Evolutionary conservation across 2,888 invertebrate genomes (phyloP).

Genomic region (Ichneumoninae sp.): DNA sequence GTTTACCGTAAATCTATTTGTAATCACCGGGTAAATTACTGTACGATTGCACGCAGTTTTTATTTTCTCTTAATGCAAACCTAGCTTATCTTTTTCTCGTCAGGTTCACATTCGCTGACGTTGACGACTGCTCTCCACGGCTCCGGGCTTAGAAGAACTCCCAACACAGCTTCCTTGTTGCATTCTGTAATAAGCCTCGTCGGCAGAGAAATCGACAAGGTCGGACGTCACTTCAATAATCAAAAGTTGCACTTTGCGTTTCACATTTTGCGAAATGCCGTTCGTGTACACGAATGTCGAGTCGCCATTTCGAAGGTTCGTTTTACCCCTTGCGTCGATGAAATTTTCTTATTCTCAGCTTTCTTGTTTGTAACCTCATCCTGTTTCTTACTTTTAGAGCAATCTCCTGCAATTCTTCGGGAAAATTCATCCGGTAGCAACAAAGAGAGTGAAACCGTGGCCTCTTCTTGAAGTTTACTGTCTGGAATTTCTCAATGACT

Average conservation of each 20-base stretch:
- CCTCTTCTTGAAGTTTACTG: conserved; percentile 85
- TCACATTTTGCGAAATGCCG: conserved; percentile 85
- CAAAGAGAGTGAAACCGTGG: conserved; percentile 86
- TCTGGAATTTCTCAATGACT: conserved; percentile 85
- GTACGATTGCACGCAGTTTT: neutral
- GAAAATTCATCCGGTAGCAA: conserved; percentile 85
- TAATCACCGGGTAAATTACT: neutral
- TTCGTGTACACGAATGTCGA: conserved; percentile 87
- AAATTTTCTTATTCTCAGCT: conserved; percentile 8
- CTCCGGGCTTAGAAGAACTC: conserved; percentile 85
- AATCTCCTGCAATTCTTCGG: conserved; percentile 84
- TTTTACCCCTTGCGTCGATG: conserved; percentile 1
- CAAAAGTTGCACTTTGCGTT: conserved; percentile 84
- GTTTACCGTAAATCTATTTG: neutral
- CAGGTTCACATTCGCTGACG: conserved; percentile 85
- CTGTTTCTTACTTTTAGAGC: conserved; percentile 80
- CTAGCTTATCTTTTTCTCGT: conserved; percentile 61
- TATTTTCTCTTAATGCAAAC: neutral
- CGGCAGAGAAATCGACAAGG: conserved; percentile 85
- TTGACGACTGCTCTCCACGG: conserved; percentile 85
- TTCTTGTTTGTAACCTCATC: neutral
- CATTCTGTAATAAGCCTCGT: conserved; percentile 85
- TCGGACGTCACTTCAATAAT: conserved; percentile 84
- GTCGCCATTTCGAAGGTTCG: conserved; percentile 87
- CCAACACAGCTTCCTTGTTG: conserved; percentile 85